Percentiles rank a stretch among this genome's conserved stretches.
These are phyloP conservation scores for Lysiphlebus fabarum DNA, from an alignment of 1,140 invertebrate species.

Conservation along the genomic window DNA sequence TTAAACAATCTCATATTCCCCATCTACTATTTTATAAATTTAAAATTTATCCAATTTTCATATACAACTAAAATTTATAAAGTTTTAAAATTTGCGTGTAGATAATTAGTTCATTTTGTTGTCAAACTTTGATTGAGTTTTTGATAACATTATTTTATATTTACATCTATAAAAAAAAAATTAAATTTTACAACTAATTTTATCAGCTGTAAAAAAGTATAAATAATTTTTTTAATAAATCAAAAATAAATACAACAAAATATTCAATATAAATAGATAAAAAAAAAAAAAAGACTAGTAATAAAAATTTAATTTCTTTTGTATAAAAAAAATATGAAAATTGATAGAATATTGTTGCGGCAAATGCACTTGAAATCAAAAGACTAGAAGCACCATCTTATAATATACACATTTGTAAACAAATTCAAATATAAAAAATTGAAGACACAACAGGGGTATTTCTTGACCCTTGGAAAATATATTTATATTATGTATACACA, in stretches of 20 bases:
- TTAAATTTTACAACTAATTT: too few species aligned
- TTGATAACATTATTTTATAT: background rate
- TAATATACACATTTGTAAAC: constrained; percentile 27
- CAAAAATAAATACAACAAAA: too few species aligned
- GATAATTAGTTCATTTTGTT: background rate
- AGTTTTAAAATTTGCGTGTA: too few species aligned
- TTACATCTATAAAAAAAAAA: background rate
- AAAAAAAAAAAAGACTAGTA: too few species aligned
- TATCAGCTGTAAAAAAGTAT: too few species aligned
- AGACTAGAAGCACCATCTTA: constrained; percentile 24
- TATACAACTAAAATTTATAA: too few species aligned
- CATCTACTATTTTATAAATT: too few species aligned
- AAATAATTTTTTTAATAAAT: too few species aligned
- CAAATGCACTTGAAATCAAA: constrained; percentile 17
- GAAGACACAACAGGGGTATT: constrained; percentile 26
- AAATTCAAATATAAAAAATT: constrained; percentile 28
- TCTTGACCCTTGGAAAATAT: constrained; percentile 2
- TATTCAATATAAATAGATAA: too few species aligned
- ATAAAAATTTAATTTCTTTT: too few species aligned
- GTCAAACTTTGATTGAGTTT: constrained; percentile 1
- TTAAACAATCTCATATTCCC: too few species aligned
- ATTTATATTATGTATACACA: constrained; percentile 5
- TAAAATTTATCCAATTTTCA: too few species aligned
- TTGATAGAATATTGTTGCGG: constrained; percentile 6
- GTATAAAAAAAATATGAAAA: background rate